Conservation (phyloP, 2,113 vertebrate genomes). For the Hemichromis elongatus region DNA sequence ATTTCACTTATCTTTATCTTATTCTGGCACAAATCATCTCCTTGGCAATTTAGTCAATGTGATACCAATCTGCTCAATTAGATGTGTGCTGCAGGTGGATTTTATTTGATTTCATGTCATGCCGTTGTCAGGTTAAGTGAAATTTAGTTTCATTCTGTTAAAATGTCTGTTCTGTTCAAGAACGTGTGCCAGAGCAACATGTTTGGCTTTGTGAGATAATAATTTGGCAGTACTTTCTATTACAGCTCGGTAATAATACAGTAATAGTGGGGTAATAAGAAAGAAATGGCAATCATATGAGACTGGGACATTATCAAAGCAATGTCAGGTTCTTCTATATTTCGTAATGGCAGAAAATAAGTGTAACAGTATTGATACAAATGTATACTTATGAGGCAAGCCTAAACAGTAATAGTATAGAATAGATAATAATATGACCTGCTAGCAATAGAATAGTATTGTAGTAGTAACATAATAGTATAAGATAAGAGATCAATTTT, state of each 20-base stretch:
- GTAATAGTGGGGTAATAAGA: not conserved
- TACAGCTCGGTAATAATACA: not conserved
- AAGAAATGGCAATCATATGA: not conserved
- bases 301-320: not conserved
- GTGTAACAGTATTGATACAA: not conserved
- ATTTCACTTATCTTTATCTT: conserved; percentile 16
- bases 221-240: not conserved
- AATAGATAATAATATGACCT: not conserved
- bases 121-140: not conserved
- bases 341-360: not conserved
- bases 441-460: not conserved
- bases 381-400: not conserved
- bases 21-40: conserved; percentile 26
- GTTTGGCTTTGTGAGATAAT: not conserved
- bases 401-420: not conserved
- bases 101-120: conserved; percentile 16
- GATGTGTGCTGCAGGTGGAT: conserved; percentile 21
- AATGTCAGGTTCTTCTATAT: fast-evolving
- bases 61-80: conserved; percentile 18
- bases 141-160: not conserved
- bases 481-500: fast-evolving
- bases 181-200: not conserved
- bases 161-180: not conserved
- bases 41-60: conserved; percentile 12
- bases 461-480: not conserved